These are phyloP conservation scores for Pherbina coryleti DNA, from an alignment of 2,888 invertebrate species.

Conservation along the genomic window DNA sequence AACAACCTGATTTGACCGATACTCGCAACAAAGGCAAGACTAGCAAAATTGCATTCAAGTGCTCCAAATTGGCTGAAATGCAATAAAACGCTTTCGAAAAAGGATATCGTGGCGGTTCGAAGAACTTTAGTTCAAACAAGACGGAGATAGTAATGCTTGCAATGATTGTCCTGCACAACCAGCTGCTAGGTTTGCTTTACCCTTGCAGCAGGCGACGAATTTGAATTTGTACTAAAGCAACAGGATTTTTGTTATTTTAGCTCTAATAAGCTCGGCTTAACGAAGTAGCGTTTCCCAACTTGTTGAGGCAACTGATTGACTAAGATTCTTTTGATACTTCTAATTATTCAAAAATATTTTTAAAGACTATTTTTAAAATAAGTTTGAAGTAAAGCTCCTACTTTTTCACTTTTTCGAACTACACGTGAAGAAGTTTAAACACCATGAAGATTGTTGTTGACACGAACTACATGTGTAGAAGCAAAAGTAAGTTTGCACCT, in stretches of 20 bases:
- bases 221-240: background rate
- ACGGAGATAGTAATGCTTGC: background rate
- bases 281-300: background rate
- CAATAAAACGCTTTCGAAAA: slow-evolving; percentile 11
- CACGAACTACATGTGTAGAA: too few species aligned
- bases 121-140: background rate
- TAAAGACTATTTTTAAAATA: too few species aligned
- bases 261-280: background rate
- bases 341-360: background rate
- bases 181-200: background rate
- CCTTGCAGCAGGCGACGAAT: background rate
- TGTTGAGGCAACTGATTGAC: too few species aligned
- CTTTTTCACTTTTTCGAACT: too few species aligned
- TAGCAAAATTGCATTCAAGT: background rate
- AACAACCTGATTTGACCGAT: background rate
- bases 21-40: background rate
- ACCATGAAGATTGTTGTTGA: too few species aligned
- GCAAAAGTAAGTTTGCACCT: too few species aligned
- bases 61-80: slow-evolving; percentile 20
- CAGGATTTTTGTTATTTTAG: background rate
- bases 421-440: too few species aligned
- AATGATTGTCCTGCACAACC: background rate
- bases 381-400: too few species aligned
- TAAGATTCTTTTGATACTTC: background rate
- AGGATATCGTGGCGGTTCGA: background rate